Base-by-base conservation (phyloP, 2,797 vertebrate species). In the Tadarida brasiliensis region DNA sequence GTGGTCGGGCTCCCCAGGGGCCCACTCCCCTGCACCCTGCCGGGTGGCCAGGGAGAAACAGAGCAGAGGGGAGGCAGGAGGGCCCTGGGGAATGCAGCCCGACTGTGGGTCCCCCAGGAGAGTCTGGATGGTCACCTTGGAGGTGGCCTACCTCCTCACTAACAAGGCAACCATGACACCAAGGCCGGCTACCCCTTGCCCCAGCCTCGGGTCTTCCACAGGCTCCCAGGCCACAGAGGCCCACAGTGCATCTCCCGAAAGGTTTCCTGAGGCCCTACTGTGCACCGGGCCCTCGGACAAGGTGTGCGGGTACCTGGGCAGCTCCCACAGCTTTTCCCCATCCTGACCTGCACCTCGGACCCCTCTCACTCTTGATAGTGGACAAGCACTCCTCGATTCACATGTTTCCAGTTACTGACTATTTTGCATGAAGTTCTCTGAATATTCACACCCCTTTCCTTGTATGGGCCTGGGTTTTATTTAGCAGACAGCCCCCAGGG, bases 171-270 rank as follows among this genome's bases (percentile, higher is more conserved):
- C 56, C 20, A 49, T 30, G 20, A 85, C 44, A n/a, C 51, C 35
- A 12, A 81, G 33, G 8, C 47, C 33, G 11, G 68, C 17, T 7
- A n/a, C n/a, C 39, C 4, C 17, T 65, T 1, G 1, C 11, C 35
- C 4, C 7, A 70, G 5, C 17, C 77, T 19, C 3, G 0, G 54
- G 14, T 33, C 16, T 56, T 54, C 33, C 33, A n/a, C 0, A 5
- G 65, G 15, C 12, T 14, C 7, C 59, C 30, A 0, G 3, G 35
- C 47, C 30, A n/a, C 54, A 39, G 47, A 90, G 59, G 44, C 24
- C 44, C 49, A 51, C 11, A 11, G 0, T 84, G 39, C 15, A 20
- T 20, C 17, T 17, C 14, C 54, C 10, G 24, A 83, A 44, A 33
- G 5, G 39, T 59, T 87, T 81, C 51, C 78, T 59, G 51, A 63